A percentile compares a stretch with the other conserved stretches of the same genome.
Evolutionary conservation across 1,140 invertebrate genomes (phyloP).

Genomic region (Cydia splendana): DNA sequence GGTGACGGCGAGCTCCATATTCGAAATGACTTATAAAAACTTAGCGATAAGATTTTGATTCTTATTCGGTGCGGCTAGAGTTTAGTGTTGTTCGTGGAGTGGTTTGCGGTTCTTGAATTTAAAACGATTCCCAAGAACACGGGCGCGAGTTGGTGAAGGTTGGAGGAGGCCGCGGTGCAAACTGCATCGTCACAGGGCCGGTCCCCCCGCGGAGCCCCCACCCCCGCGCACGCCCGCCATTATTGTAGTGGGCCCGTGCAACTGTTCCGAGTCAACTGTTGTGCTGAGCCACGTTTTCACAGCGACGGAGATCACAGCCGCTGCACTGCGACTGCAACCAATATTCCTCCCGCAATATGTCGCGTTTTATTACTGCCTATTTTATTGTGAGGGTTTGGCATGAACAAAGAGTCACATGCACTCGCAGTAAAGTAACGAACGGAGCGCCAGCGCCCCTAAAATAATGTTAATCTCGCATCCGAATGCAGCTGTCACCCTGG

Average conservation of each 20-base stretch:
- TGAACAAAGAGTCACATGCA: constrained; percentile 45
- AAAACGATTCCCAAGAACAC: constrained; percentile 79
- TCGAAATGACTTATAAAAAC: constrained; percentile 66
- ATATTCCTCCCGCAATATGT: constrained; percentile 61
- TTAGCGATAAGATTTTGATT: constrained; percentile 52
- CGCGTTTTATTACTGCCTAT: constrained; percentile 49
- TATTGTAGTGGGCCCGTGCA: constrained; percentile 65
- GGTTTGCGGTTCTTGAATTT: constrained; percentile 76
- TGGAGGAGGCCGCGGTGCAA: constrained; percentile 76
- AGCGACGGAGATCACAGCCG: constrained; percentile 39
- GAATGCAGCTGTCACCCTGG: constrained; percentile 27
- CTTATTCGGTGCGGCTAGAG: constrained; percentile 52
- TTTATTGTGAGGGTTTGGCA: constrained; percentile 47
- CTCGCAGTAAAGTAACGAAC: constrained; percentile 12
- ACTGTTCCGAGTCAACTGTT: constrained; percentile 70
- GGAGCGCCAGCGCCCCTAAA: constrained; percentile 3
- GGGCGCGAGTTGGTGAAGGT: constrained; percentile 77
- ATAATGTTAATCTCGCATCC: constrained; percentile 31
- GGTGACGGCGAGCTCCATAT: constrained; percentile 50
- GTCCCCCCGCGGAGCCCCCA: constrained; percentile 47
- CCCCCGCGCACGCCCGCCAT: constrained; percentile 51
- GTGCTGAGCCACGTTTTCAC: constrained; percentile 68
- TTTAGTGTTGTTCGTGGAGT: constrained; percentile 56
- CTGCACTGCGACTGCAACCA: constrained; percentile 52
- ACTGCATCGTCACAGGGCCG: constrained; percentile 72